These are phyloP conservation scores for Ailurus styani DNA, from an alignment of 2,113 vertebrate species.

Conservation along the genomic window DNA sequence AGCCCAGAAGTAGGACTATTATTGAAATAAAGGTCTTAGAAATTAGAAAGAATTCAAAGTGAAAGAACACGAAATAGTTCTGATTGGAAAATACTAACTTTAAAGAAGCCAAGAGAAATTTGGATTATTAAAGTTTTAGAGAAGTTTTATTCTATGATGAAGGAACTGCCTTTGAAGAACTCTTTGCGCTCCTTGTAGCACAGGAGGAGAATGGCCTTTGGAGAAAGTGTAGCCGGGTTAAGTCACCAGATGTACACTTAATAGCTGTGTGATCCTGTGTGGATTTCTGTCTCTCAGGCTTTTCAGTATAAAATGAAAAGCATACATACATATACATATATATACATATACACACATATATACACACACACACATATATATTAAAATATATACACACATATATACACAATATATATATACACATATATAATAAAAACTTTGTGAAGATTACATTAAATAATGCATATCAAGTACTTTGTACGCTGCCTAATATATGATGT, in stretches of 20 bases:
- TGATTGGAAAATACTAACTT: constrained; percentile 10
- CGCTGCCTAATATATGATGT: neutral
- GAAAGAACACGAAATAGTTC: constrained; percentile 19
- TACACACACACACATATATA: neutral
- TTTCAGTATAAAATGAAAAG: neutral
- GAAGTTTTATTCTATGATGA: neutral
- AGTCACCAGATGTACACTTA: neutral
- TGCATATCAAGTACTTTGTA: neutral
- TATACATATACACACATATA: neutral
- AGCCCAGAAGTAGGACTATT: neutral
- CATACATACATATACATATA: neutral
- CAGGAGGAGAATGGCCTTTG: neutral
- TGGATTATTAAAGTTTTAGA: neutral
- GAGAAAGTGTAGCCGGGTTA: neutral
- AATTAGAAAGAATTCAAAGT: constrained; percentile 27
- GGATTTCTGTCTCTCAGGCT: neutral
- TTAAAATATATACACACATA: neutral
- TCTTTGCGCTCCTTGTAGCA: neutral
- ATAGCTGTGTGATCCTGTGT: neutral
- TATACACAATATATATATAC: too few relatives aligned
- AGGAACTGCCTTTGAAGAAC: neutral
- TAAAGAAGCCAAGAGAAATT: neutral
- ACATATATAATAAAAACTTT: neutral
- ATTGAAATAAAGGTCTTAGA: neutral
- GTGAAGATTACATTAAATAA: neutral